Percentiles rank a stretch among this genome's conserved stretches.
Conservation (phyloP, 35 echinoderm and acorn worm species). For the Anneissia japonica region DNA sequence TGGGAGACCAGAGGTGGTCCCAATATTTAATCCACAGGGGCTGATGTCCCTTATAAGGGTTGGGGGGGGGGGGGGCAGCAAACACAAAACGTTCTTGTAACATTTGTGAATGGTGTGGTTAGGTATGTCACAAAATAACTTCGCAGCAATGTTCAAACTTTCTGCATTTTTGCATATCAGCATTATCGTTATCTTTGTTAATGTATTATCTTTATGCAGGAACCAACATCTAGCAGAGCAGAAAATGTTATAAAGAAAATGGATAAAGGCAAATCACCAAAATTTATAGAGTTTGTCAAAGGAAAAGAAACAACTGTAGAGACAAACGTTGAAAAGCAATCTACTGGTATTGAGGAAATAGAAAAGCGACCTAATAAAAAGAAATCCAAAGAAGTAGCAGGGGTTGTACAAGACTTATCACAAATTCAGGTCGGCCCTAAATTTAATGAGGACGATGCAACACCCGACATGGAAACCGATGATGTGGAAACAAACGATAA, state of each 20-base stretch:
- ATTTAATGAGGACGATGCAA: slow-evolving; percentile 39
- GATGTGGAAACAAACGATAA: background rate
- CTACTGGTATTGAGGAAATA: background rate
- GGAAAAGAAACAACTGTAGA: background rate
- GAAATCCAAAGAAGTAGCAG: slow-evolving; percentile 17
- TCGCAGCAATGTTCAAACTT: too few relatives aligned
- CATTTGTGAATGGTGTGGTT: too few relatives aligned
- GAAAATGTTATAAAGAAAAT: background rate
- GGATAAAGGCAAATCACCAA: slow-evolving; percentile 25
- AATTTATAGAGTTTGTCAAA: background rate
- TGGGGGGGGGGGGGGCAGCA: too few relatives aligned
- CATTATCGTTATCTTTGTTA: too few relatives aligned
- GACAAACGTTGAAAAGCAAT: background rate
- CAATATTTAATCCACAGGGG: too few relatives aligned
- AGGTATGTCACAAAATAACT: too few relatives aligned
- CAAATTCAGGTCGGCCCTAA: slow-evolving; percentile 58
- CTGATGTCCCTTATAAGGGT: too few relatives aligned
- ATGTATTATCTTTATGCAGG: background rate
- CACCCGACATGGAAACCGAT: slow-evolving; percentile 29
- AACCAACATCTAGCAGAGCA: background rate
- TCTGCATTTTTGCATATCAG: too few relatives aligned
- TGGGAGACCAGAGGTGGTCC: too few relatives aligned
- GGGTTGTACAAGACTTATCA: slow-evolving; percentile 69
- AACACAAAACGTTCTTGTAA: too few relatives aligned
- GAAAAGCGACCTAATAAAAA: background rate